Evolutionary conservation across 1,140 invertebrate genomes (phyloP), one percentile per base, ranked within the genome.

Genomic region (Eueides isabella): DNA sequence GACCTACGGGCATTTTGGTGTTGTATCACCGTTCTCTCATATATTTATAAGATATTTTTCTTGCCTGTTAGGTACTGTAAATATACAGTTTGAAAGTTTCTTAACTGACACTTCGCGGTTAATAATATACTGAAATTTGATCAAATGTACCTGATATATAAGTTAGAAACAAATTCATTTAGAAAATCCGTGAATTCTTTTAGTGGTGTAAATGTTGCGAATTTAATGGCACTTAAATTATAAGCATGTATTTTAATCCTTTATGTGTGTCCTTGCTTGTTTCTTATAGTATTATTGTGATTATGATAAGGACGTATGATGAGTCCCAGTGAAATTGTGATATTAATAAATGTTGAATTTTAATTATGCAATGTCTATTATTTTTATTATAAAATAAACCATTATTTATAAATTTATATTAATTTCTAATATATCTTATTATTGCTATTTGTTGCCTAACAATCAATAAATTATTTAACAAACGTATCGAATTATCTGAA

Each of bases 281-380:
- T 82, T 82, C 75, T 82, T 77, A 77, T 80, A 81, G 67, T 85
- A 80, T 84, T 86, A 74, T 84, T 63, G 48, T 71, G 41, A 69
- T 67, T 61, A 74, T 84, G 74, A 80, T 77, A 78, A 84, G 77
- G 80, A 64, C 80, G 81, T 79, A 78, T 77, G 80, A 74, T 79
- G 82, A 82, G 86, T 90, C 82, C 87, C 85, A 88, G 88, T 91
- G 82, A 89, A 92, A 89, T 88, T 92, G 91, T 92, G 91, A 92
- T 92, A 92, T 91, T 89, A 91, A 90, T 90, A 91, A 85, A 89
- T 87, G 89, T 91, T 92, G 84, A 84, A 83, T 78, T 78, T 78
- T 75, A 72, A 70, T 31, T 71, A 71, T 55, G 63, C 26, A 16
- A 65, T 28, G 33, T 64, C 64, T 74, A 19, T 28, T 64, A 70